Percentiles rank a stretch among this genome's conserved stretches.
Conservation (phyloP, 1,140 invertebrate species). For the Plectrocnemia conspersa region DNA sequence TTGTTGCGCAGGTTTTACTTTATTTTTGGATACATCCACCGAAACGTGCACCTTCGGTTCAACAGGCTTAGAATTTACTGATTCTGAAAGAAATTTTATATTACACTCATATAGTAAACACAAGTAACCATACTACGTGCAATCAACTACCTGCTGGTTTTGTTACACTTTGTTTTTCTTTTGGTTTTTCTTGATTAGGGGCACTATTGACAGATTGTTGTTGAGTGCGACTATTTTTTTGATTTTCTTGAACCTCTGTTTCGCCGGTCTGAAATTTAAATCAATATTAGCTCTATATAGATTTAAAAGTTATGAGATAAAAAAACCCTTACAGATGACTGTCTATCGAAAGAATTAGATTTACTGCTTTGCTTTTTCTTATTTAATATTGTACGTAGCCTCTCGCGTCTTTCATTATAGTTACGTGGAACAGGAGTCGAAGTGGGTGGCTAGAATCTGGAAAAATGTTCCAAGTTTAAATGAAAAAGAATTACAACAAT, state of each 20-base stretch:
- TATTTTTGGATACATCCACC: no score
- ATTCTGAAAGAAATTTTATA: no score
- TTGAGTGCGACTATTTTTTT: background rate
- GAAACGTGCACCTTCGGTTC: background rate
- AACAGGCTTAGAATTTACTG: background rate
- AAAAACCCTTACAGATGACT: background rate
- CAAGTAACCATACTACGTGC: no score
- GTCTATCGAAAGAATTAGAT: background rate
- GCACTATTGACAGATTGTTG: background rate
- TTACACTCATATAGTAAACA: no score
- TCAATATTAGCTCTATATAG: background rate
- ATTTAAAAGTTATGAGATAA: background rate
- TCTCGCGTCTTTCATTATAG: conserved; percentile 48
- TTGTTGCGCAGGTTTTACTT: no score
- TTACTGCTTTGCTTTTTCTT: conserved; percentile 42
- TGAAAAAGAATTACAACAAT: background rate
- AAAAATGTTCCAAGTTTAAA: conserved; percentile 3
- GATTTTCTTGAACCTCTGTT: conserved; percentile 1
- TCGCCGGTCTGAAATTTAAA: conserved; percentile 3
- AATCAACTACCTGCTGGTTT: no score
- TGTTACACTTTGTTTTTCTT: no score
- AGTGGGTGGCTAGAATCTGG: conserved; percentile 42
- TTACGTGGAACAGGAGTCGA: conserved; percentile 47
- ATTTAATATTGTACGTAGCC: conserved; percentile 45
- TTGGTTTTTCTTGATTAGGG: background rate